Conservation (phyloP, 2,888 invertebrate species). For the Mesorhabditis sp. region DNA sequence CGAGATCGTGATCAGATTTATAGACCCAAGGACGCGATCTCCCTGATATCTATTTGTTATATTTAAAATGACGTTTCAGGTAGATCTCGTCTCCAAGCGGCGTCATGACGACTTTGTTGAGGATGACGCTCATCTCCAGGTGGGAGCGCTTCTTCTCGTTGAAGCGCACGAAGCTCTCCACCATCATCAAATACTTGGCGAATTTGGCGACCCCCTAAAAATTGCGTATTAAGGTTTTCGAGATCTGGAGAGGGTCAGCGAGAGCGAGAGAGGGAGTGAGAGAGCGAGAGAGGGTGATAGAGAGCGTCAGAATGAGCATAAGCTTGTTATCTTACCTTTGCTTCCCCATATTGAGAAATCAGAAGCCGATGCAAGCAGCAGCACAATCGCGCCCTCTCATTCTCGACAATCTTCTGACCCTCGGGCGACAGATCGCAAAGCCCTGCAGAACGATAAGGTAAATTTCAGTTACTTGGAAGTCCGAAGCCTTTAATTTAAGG, state of each 20-base stretch:
- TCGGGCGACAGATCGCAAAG: not conserved
- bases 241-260: constrained; percentile 11
- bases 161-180: constrained; percentile 10
- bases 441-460: not conserved
- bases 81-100: constrained; percentile 31
- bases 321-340: not conserved
- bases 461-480: constrained; percentile 16
- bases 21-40: too few species aligned
- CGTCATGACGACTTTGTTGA: constrained; percentile 23
- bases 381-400: not conserved
- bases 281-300: too few species aligned
- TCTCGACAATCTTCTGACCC: not conserved
- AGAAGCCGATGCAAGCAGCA: not conserved
- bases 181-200: constrained; percentile 5
- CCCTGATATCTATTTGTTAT: not conserved
- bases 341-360: not conserved
- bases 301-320: not conserved
- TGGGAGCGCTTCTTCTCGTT: constrained; percentile 9
- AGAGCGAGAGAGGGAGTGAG: constrained; percentile 8
- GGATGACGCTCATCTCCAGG: constrained; percentile 24
- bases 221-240: constrained; percentile 10
- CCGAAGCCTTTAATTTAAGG: too few species aligned
- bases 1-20: too few species aligned
- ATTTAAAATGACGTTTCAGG: constrained; percentile 18
- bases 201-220: not conserved